Conservation (phyloP, 2,888 invertebrate genomes). For the Stenchaetothrips biformis region DNA sequence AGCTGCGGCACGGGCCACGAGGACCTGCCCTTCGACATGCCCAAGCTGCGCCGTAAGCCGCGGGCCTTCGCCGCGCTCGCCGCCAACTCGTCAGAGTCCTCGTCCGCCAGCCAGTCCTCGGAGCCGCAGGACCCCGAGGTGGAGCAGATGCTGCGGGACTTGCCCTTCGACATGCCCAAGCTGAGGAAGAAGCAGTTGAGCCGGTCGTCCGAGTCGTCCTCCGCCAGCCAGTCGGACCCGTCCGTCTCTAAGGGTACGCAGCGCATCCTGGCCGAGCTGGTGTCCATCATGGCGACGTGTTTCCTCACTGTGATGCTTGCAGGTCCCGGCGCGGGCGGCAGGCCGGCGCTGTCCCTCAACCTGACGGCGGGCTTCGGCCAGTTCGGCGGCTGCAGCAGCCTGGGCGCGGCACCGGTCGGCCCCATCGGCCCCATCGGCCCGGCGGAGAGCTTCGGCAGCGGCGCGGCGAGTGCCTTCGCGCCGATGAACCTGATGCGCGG, state of each 20-base stretch:
- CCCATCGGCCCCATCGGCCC: not conserved
- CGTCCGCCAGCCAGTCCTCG: not conserved
- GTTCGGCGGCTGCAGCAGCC: constrained; percentile 8
- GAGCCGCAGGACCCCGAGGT: constrained; percentile 3
- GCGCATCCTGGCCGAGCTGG: too few species aligned
- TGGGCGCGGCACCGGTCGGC: not conserved
- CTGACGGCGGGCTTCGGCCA: not conserved
- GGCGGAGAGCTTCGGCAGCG: constrained; percentile 35
- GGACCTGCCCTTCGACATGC: constrained; percentile 87
- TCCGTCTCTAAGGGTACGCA: not conserved
- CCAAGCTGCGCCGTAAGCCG: constrained; percentile 72
- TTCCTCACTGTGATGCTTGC: not conserved
- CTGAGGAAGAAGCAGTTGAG: constrained; percentile 69
- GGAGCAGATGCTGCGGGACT: constrained; percentile 54
- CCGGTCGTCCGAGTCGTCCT: constrained; percentile 24
- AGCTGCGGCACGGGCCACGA: constrained; percentile 47
- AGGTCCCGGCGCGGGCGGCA: not conserved
- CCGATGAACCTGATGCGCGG: not conserved
- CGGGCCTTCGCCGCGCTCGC: constrained; percentile 47
- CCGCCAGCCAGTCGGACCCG: constrained; percentile 5
- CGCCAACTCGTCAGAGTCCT: constrained; percentile 5
- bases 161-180: constrained; percentile 91
- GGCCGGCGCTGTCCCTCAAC: constrained; percentile 5
- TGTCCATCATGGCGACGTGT: too few species aligned
- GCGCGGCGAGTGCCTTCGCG: constrained; percentile 43